Conservation (phyloP, 1,140 invertebrate genomes). For the Drosophila tropicalis region DNA sequence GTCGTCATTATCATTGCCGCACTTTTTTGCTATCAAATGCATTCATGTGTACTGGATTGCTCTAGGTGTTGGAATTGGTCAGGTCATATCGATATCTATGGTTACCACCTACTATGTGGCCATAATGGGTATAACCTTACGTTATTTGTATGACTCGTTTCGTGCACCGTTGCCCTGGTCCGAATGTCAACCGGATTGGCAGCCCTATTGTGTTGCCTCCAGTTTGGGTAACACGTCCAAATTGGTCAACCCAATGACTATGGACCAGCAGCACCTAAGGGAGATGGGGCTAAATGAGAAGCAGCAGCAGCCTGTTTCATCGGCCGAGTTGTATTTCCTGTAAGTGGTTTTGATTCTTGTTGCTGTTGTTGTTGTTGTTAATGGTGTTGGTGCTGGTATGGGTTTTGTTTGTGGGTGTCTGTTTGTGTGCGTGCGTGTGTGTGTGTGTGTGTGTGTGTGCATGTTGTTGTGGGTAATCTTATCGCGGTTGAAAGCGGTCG, state of each 20-base stretch:
- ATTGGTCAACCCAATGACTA: constrained; percentile 29
- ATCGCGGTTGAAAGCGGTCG: constrained; percentile 40
- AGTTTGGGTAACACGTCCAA: constrained; percentile 50
- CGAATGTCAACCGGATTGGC: constrained; percentile 87
- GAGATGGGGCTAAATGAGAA: background rate
- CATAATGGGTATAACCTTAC: constrained; percentile 88
- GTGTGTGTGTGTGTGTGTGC: constrained; percentile 24
- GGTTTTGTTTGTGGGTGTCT: constrained; percentile 29
- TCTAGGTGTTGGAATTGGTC: constrained; percentile 89
- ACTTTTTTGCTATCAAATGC: constrained; percentile 33
- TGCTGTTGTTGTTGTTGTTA: constrained; percentile 19
- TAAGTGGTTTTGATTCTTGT: constrained; percentile 66
- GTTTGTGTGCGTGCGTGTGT: constrained; percentile 11
- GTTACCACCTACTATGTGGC: constrained; percentile 90
- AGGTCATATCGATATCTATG: constrained; percentile 88
- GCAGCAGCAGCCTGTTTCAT: constrained; percentile 58
- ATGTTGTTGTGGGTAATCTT: constrained; percentile 58
- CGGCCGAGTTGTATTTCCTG: constrained; percentile 82
- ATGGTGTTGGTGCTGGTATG: constrained; percentile 24
- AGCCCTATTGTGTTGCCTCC: constrained; percentile 82
- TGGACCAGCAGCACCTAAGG: constrained; percentile 16
- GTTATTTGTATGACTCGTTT: constrained; percentile 88
- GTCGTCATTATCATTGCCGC: constrained; percentile 38
- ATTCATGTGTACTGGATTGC: constrained; percentile 48
- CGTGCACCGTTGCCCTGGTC: constrained; percentile 87